These are phyloP conservation scores for Acleris emargana DNA, from an alignment of 2,888 invertebrate genomes.

Conservation along the genomic window DNA sequence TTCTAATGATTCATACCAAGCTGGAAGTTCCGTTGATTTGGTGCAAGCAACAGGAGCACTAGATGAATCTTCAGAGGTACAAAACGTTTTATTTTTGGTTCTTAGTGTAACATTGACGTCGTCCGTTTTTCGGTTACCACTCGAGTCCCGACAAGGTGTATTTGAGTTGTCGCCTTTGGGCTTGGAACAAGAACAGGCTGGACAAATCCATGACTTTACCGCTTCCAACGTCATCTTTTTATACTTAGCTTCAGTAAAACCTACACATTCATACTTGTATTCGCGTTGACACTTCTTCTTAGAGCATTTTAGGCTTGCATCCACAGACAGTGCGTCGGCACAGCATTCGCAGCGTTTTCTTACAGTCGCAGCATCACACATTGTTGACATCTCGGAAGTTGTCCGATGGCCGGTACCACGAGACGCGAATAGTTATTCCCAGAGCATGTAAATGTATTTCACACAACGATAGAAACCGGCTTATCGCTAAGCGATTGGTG, in stretches of 20 bases:
- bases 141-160: background rate
- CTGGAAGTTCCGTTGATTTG: background rate
- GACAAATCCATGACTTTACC: background rate
- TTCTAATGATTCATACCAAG: constrained; percentile 1
- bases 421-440: background rate
- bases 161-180: background rate
- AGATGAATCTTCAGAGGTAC: too few relatives aligned
- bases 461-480: background rate
- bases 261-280: background rate
- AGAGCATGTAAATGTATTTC: background rate
- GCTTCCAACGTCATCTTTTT: background rate
- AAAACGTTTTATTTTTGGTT: background rate
- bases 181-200: background rate
- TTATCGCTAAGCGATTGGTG: background rate
- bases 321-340: background rate
- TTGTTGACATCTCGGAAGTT: background rate
- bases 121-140: background rate
- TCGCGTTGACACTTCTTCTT: background rate
- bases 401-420: background rate
- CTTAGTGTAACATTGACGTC: background rate
- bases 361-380: background rate
- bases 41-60: background rate
- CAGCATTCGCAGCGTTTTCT: constrained; percentile 1
- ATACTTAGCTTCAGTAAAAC: background rate
- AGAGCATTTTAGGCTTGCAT: background rate